Evolutionary conservation across 1,140 invertebrate genomes (phyloP), one percentile per base, ranked within the genome.

Genomic region (Musca domestica): DNA sequence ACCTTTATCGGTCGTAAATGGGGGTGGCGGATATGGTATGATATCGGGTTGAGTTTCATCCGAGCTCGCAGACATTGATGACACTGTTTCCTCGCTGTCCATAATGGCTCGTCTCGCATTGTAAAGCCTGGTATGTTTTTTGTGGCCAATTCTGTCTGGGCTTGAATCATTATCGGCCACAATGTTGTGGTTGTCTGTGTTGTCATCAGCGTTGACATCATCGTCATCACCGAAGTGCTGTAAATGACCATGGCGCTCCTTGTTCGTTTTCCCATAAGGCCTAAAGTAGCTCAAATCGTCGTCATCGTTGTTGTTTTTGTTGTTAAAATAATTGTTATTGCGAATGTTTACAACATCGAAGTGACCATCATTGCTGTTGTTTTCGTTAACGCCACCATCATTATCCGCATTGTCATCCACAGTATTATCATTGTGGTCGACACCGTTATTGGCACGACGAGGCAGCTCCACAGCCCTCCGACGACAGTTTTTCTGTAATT

Each of bases 21-120:
- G 67, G 72, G 76, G 70, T 54, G 74, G 58, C 41, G 77, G 77
- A 75, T 79, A 78, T 58, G 77, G 77, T 74, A 79, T 79, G 9
- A 79, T 79, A 67, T 79, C 77, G 27, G 77, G 77, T 61, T 79
- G 77, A 64, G 73, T 72, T 71, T 79, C 77, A 68, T 49, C n/a
- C 27, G 67, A 68, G 6, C 48, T 19, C 64, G 74, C 68, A 46
- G 72, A 73, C 46, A 41, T 27, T n/a, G 46, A 49, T 51, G 47
- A 23, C 27, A 22, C 2, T 25, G 67, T 69, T 20, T 73, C 70
- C 23, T 72, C 74, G 14, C 70, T 73, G 67, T 58, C 3, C 27
- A 9, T 30, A 30, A 30, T 30, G 27, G n/a, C 3, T 5, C 15
- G 1, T 15, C 3, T 0, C 47, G 12, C 2, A 48, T 48, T 14